Base-by-base conservation (phyloP, 2,888 invertebrate genomes). In the Acleris cristana region DNA sequence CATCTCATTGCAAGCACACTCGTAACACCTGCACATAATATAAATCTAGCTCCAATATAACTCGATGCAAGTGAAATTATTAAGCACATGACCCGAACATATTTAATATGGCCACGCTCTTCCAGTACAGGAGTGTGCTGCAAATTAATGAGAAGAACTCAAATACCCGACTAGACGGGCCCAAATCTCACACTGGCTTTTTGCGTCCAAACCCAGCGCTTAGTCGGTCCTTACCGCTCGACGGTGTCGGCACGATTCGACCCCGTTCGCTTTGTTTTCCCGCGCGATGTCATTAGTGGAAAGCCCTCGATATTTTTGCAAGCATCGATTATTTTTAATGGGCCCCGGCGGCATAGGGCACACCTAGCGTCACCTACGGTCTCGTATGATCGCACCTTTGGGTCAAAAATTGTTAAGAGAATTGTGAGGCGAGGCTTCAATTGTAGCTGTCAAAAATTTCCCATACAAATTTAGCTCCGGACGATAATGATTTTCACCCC, bases 271-370 rank as follows among this genome's bases (percentile, higher is more conserved):
- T 89, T 90, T 90, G 90, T 91, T 90, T 91, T 88, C 86, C 82
- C 81, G 82, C 76, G 86, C 87, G 82, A 90, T 90, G 84, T 91
- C 92, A 91, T 92, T 92, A 92, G 91, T 90, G 91, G 83, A 88
- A 88, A 89, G 81, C 86, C 79, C 89, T 90, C 90, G 87, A 91
- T 91, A 91, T 90, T 91, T 87, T 90, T 78, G 83, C 87, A 79
- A 83, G 87, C 87, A 88, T 90, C 87, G 90, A 90, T 91, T 92
- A 91, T 90, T 92, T 90, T 91, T 92, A 91, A 92, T 91, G 90
- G 90, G 80, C 81, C 80, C 84, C 86, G 81, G 77, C 82, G 84
- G 81, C 81, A 79, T 79, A 79, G 78, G 40, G 79, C 81, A 77
- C 74, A 80, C 84, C 81, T 80, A 84, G 79, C 77, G 77, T 78